These are phyloP conservation scores for Tenthredo distinguenda DNA, from an alignment of 2,888 invertebrate species.

Conservation along the genomic window DNA sequence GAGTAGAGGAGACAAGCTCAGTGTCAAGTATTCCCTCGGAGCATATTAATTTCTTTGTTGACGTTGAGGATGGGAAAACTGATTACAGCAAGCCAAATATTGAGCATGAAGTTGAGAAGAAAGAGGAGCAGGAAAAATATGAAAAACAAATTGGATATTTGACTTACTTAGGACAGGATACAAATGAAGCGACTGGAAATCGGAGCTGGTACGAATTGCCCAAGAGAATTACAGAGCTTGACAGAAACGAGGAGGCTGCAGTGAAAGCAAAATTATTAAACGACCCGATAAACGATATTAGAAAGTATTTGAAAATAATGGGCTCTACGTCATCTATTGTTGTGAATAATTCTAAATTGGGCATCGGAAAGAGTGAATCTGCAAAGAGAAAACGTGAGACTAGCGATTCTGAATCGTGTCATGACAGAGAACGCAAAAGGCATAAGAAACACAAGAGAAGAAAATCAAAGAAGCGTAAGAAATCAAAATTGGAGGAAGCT, in stretches of 20 bases:
- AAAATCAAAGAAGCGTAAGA: constrained; percentile 69
- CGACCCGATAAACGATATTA: constrained; percentile 89
- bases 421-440: constrained; percentile 59
- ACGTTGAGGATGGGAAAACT: constrained; percentile 87
- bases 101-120: constrained; percentile 94
- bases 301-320: constrained; percentile 79
- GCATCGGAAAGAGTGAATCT: constrained; percentile 60
- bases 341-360: constrained; percentile 38
- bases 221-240: constrained; percentile 79
- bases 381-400: constrained; percentile 68
- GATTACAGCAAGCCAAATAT: constrained; percentile 85
- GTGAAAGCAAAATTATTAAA: constrained; percentile 84
- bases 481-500: constrained; percentile 58
- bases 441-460: constrained; percentile 70
- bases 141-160: constrained; percentile 98
- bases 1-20: constrained; percentile 58
- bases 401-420: constrained; percentile 60
- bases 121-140: constrained; percentile 96
- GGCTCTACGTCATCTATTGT: constrained; percentile 59
- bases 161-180: constrained; percentile 96
- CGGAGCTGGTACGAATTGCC: constrained; percentile 93
- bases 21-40: constrained; percentile 67
- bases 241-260: constrained; percentile 82
- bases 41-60: constrained; percentile 93
- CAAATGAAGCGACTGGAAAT: constrained; percentile 91